Conservation (phyloP, 1,140 invertebrate species). For the Pseudomyrmex gracilis region DNA sequence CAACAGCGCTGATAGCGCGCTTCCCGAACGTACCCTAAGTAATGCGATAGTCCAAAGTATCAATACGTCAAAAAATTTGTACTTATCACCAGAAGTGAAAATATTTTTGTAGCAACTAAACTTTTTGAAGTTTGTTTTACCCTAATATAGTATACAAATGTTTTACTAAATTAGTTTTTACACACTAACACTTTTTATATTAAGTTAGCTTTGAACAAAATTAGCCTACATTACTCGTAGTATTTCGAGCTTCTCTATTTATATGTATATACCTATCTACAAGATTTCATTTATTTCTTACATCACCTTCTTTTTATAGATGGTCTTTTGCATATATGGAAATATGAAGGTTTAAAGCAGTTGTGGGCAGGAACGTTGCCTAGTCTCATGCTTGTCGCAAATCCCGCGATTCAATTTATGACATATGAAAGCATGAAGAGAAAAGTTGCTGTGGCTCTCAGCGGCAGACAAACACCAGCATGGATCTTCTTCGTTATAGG, state of each 20-base stretch:
- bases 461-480: constrained; percentile 84
- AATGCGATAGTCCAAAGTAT: no score
- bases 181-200: no score
- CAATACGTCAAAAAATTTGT: no score
- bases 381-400: constrained; percentile 93
- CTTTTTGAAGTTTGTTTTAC: no score
- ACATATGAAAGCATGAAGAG: constrained; percentile 95
- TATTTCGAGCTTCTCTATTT: not conserved
- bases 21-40: no score
- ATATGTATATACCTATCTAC: not conserved
- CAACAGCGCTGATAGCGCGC: no score
- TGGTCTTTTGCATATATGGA: constrained; percentile 89
- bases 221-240: not conserved
- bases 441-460: constrained; percentile 82
- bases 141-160: no score
- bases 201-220: not conserved
- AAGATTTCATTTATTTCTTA: not conserved
- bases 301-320: constrained; percentile 82
- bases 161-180: no score
- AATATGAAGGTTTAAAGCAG: constrained; percentile 89
- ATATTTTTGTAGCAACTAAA: no score
- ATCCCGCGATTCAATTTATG: constrained; percentile 97
- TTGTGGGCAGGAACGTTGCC: constrained; percentile 94
- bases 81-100: no score
- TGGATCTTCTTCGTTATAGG: constrained; percentile 89